These are phyloP conservation scores for Elaphurus davidianus DNA, from an alignment of 2,113 vertebrate genomes.

Conservation along the genomic window DNA sequence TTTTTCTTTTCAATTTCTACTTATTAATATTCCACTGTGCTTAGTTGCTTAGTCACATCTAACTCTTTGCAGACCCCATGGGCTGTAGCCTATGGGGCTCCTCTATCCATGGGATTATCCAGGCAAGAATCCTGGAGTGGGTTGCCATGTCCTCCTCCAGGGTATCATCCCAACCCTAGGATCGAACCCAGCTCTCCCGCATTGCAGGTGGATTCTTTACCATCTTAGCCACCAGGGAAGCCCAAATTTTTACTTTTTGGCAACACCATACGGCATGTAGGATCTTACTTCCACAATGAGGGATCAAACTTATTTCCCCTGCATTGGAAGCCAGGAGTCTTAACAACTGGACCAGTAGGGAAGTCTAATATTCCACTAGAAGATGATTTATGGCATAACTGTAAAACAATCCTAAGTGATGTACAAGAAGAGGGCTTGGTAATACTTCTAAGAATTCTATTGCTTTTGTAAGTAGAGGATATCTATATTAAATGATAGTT, in stretches of 20 bases:
- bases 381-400: background rate
- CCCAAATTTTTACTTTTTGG: background rate
- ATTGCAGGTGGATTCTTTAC: background rate
- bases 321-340: background rate
- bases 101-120: background rate
- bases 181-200: background rate
- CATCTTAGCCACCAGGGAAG: background rate
- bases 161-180: background rate
- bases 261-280: background rate
- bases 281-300: background rate
- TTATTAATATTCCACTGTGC: background rate
- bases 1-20: background rate
- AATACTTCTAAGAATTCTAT: background rate
- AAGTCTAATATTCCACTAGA: background rate
- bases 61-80: background rate
- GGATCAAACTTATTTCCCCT: background rate
- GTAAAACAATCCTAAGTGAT: background rate
- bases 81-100: background rate
- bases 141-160: background rate
- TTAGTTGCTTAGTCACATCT: background rate
- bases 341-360: background rate
- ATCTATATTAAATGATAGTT: background rate
- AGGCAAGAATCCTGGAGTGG: background rate
- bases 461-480: background rate
- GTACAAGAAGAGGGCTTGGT: accelerated